Evolutionary conservation across 1,140 invertebrate species (phyloP), one percentile per base, ranked within the genome.

Genomic region (Lepidurus apus): DNA sequence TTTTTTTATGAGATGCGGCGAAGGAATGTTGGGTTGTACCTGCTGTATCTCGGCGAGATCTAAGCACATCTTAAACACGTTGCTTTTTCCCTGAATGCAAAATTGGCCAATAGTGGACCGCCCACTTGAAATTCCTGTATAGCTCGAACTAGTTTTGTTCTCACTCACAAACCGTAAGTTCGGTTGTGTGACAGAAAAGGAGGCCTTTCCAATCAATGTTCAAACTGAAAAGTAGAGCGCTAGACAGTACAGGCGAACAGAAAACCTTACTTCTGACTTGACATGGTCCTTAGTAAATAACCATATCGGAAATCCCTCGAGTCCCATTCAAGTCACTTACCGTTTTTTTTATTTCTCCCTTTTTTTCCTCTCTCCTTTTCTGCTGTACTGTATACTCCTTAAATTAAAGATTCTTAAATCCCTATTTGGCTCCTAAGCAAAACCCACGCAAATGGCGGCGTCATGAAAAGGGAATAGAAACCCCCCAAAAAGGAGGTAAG

Each of bases 321-420:
- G 53, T 21, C 53, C 7, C 53, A n/a, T 65, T 65, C 21, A 65
- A 65, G 53, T 65, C 53, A 65, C 53, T 65, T 65, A 65, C 53
- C 6, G 6, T 13, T 65, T 11, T 65, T 65, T 65, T 65, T 21
- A 65, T 13, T 65, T 65, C 13, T 65, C 17, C 13, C 2, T 65
- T 65, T 65, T 21, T 10, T 21, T 13, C 47, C 53, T 65, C 13
- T 7, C 21, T 65, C 53, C 17, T 65, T 65, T 21, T 21, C 53
- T 3, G 34, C 34, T 34, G 34, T 34, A 34, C 53, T n/a, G 1
- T 65, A 21, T 13, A 65, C 53, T 21, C 13, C 53, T 65, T 6
- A 65, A 13, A 17, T 65, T 65, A 65, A 65, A 65, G n/a, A 21
- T 17, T 21, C 13, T 65, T 17, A 65, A 65, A 65, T 7, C 13